These are phyloP conservation scores for Bedellia somnulentella DNA, from an alignment of 2,888 invertebrate genomes.

Conservation along the genomic window DNA sequence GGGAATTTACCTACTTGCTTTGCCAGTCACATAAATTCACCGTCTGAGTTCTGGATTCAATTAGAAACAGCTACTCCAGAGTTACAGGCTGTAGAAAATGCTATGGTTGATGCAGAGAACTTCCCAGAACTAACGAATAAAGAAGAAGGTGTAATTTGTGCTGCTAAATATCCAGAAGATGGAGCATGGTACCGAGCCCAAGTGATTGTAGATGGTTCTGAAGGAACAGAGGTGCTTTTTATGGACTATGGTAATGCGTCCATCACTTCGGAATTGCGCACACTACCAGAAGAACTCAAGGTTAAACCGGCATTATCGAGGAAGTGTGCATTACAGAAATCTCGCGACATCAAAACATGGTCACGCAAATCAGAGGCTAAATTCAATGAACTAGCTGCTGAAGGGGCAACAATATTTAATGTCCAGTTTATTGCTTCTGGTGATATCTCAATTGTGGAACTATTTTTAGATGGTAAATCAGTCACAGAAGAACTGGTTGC, in stretches of 20 bases:
- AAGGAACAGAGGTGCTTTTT: slow-evolving; percentile 64
- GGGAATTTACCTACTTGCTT: slow-evolving; percentile 65
- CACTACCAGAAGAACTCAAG: slow-evolving; percentile 63
- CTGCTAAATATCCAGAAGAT: slow-evolving; percentile 67
- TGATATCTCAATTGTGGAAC: slow-evolving; percentile 66
- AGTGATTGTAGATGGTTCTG: slow-evolving; percentile 57
- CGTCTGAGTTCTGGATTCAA: slow-evolving; percentile 79
- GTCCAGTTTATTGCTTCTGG: slow-evolving; percentile 68
- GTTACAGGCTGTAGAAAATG: slow-evolving; percentile 60
- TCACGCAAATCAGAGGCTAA: slow-evolving; percentile 65
- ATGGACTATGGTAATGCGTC: slow-evolving; percentile 71
- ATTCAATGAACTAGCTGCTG: slow-evolving; percentile 69
- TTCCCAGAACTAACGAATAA: slow-evolving; percentile 47
- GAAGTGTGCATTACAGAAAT: slow-evolving; percentile 63
- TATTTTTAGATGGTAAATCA: slow-evolving; percentile 64
- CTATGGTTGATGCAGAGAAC: slow-evolving; percentile 56
- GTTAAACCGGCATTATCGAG: slow-evolving; percentile 61
- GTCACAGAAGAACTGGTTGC: slow-evolving; percentile 63
- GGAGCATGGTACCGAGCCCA: slow-evolving; percentile 69
- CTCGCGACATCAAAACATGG: slow-evolving; percentile 64
- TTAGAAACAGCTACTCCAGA: slow-evolving; percentile 63
- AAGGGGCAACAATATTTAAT: slow-evolving; percentile 70
- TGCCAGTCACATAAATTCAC: slow-evolving; percentile 73
- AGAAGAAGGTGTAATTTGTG: slow-evolving; percentile 61
- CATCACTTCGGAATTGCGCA: slow-evolving; percentile 56